Conservation (phyloP, 2,888 invertebrate genomes). For the Stegana nigrithorax region DNA sequence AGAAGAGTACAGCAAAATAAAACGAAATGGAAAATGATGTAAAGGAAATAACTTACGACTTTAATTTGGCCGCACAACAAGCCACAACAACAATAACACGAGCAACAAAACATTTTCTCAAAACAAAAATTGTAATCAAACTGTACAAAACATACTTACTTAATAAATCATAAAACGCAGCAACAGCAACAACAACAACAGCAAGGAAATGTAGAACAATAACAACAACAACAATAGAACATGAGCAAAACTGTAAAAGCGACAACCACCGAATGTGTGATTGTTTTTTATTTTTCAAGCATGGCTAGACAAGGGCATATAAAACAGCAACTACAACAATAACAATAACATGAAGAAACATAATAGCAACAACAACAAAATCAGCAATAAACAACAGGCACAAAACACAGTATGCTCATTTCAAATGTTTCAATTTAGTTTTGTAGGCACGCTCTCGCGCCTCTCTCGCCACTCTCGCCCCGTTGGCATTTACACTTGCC, state of each 20-base stretch:
- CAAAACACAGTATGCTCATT: no score
- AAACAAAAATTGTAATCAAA: conserved; percentile 41
- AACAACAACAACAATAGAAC: not conserved
- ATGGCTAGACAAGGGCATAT: not conserved
- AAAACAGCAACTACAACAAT: no score
- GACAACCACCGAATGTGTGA: not conserved
- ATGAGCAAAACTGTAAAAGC: not conserved
- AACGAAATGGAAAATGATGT: not conserved
- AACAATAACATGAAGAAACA: no score
- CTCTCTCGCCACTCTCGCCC: not conserved
- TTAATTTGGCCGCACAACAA: conserved; percentile 49
- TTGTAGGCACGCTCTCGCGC: no score
- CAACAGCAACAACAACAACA: conserved; percentile 12
- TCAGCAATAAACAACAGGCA: no score
- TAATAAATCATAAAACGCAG: conserved; percentile 53
- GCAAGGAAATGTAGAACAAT: not conserved
- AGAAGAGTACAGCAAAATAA: not conserved
- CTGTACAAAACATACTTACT: conserved; percentile 38
- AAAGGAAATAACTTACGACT: conserved; percentile 38
- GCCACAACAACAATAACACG: conserved; percentile 27
- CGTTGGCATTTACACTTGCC: not conserved
- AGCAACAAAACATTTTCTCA: conserved; percentile 36
- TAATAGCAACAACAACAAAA: conserved; percentile 23
- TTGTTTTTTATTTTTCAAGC: not conserved
- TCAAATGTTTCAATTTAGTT: not conserved